These are phyloP conservation scores for Oenanthe melanoleuca DNA, from an alignment of 2,113 vertebrate genomes.

Conservation along the genomic window DNA sequence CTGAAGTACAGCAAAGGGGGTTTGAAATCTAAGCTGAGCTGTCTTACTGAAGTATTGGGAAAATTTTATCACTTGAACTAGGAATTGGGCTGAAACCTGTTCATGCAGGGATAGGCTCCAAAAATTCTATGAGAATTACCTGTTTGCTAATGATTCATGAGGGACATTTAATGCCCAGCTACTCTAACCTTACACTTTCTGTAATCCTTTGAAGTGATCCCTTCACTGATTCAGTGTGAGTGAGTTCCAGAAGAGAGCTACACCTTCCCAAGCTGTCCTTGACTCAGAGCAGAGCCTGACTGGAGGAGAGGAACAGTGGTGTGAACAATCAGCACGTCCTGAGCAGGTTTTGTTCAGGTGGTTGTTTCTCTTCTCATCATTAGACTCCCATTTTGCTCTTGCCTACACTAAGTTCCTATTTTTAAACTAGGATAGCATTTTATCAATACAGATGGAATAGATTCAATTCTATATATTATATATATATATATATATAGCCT, in stretches of 20 bases:
- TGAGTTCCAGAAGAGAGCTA: background rate
- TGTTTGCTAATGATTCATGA: background rate
- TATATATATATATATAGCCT: no score
- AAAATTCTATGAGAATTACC: background rate
- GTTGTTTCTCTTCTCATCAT: background rate
- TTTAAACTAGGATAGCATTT: background rate
- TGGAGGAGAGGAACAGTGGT: background rate
- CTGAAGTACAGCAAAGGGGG: background rate
- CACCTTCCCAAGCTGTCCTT: background rate
- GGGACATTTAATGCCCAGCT: background rate
- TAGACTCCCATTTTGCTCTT: background rate
- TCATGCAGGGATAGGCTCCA: background rate
- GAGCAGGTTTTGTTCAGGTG: background rate
- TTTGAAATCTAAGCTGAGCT: background rate
- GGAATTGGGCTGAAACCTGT: background rate
- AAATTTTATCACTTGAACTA: background rate
- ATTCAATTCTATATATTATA: background rate
- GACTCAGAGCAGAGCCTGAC: background rate
- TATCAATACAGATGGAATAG: background rate
- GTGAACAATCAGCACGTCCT: background rate
- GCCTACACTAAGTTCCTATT: background rate
- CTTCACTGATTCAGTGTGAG: background rate
- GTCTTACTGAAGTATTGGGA: background rate
- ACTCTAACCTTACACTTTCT: background rate
- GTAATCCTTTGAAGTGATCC: background rate